Conservation (phyloP, 2,113 vertebrate genomes). For the Apeltes quadracus region DNA sequence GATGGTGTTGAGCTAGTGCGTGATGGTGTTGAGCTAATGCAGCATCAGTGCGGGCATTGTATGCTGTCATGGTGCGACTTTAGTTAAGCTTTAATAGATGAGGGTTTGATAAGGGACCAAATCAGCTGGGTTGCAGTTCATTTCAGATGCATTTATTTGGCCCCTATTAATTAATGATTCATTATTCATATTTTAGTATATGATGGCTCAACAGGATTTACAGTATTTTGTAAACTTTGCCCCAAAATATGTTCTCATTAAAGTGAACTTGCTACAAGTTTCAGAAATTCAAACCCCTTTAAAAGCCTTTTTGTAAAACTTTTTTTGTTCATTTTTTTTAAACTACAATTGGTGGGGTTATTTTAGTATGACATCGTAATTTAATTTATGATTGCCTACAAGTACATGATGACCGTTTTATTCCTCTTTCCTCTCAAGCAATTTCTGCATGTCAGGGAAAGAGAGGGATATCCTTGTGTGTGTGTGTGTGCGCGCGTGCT, state of each 20-base stretch:
- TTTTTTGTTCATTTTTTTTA: background rate
- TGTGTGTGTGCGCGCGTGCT: slow-evolving; percentile 16
- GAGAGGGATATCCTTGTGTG: background rate
- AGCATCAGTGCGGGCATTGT: too few relatives aligned
- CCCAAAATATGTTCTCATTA: background rate
- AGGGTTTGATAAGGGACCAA: background rate
- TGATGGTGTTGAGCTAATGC: too few relatives aligned
- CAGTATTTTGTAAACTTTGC: too few relatives aligned
- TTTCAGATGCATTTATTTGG: background rate
- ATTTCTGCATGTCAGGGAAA: slow-evolving; percentile 20
- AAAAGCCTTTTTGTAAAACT: background rate
- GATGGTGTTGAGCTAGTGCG: too few relatives aligned
- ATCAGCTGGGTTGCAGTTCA: background rate
- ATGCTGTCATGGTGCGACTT: too few relatives aligned
- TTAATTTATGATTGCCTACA: background rate
- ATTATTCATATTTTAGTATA: too few relatives aligned
- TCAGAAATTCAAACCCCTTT: too few relatives aligned
- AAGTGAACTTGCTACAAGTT: too few relatives aligned
- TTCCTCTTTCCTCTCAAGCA: slow-evolving; percentile 16
- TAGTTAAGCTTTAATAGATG: too few relatives aligned
- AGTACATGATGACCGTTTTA: background rate
- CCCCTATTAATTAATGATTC: too few relatives aligned
- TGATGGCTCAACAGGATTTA: too few relatives aligned
- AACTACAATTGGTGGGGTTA: background rate
- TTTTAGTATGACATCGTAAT: background rate